phyloP scores from a whole-genome alignment of 2,113 vertebrate genomes.

The Pogonocichla stellata region DNA sequence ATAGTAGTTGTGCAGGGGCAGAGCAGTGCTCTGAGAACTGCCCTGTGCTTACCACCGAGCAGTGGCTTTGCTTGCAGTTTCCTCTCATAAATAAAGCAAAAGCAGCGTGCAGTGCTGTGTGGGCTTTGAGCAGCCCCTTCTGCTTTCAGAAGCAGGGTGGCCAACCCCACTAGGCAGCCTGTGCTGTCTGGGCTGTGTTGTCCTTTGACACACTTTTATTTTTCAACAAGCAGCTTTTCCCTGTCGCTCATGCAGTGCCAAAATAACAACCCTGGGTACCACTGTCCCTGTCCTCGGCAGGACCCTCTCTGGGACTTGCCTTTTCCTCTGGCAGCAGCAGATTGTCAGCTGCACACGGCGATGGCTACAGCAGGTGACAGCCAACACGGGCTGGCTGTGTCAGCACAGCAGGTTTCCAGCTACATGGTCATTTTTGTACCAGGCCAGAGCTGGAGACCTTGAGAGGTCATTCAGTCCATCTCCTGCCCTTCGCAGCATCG shows the following conservation, averaged over 20 bases:
- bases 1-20: background rate
- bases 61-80: background rate
- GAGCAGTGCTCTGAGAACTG: background rate
- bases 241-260: background rate
- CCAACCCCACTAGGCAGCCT: background rate
- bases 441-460: slow-evolving; percentile 21
- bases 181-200: background rate
- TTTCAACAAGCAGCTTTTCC: background rate
- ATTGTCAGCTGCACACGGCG: background rate
- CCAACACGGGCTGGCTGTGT: background rate
- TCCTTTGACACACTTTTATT: background rate
- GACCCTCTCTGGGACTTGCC: fast-evolving
- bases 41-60: background rate
- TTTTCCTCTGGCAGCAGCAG: background rate
- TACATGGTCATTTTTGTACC: background rate
- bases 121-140: background rate
- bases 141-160: background rate
- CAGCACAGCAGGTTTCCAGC: slow-evolving; percentile 12
- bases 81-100: background rate
- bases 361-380: background rate
- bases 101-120: fast-evolving
- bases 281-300: background rate
- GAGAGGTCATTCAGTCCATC: slow-evolving; percentile 8
- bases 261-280: background rate
- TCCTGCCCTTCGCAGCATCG: background rate